phyloP scores from a whole-genome alignment of 2,113 vertebrate genomes.

The Otis tarda region DNA sequence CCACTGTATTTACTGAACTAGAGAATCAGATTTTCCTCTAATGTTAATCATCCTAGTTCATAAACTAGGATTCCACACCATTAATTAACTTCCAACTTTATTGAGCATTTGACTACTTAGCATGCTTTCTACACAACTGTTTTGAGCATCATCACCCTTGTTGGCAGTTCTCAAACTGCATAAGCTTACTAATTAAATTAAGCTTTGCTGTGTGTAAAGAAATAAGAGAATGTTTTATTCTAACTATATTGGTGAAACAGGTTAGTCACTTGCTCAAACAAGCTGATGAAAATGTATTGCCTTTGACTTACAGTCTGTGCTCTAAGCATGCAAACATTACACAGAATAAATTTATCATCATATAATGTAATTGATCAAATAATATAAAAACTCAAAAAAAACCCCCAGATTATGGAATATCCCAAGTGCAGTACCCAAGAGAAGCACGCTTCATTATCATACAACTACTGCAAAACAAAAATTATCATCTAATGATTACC shows the following conservation, averaged over 20 bases:
- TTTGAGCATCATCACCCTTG: not conserved
- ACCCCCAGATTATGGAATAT: not conserved
- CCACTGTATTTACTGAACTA: not conserved
- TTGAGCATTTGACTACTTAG: slow-evolving; percentile 16
- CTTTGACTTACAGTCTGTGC: not conserved
- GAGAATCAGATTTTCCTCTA: not conserved
- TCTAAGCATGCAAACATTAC: not conserved
- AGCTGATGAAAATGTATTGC: not conserved
- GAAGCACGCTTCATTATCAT: not conserved
- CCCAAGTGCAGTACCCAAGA: not conserved
- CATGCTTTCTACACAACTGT: slow-evolving; percentile 15
- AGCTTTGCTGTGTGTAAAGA: not conserved
- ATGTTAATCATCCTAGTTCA: not conserved
- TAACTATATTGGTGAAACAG: not conserved
- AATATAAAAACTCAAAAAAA: not conserved
- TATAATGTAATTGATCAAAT: not conserved
- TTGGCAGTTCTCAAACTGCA: not conserved
- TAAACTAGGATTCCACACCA: slow-evolving; percentile 24
- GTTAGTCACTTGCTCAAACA: not conserved
- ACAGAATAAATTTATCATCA: not conserved
- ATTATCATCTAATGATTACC: not conserved
- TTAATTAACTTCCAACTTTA: slow-evolving; percentile 45
- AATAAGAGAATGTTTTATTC: not conserved
- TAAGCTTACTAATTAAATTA: slow-evolving; percentile 25
- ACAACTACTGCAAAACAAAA: not conserved